These are phyloP conservation scores for Actenoides hombroni DNA, from an alignment of 2,113 vertebrate species.

Conservation along the genomic window DNA sequence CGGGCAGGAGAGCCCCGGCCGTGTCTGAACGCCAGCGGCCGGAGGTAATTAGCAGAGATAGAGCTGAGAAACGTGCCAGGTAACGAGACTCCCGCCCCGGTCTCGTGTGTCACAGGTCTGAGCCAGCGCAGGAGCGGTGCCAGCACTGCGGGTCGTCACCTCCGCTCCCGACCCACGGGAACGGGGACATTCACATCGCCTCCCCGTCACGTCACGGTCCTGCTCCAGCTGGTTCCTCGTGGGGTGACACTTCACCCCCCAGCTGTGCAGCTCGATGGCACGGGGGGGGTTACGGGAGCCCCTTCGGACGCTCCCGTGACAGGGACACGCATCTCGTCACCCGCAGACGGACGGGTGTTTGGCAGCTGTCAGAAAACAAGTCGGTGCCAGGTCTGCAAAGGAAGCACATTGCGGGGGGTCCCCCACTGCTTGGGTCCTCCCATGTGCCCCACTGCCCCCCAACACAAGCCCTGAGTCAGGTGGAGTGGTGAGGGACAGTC, in stretches of 20 bases:
- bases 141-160: not conserved
- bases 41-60: constrained; percentile 23
- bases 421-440: not conserved
- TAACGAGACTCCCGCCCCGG: not conserved
- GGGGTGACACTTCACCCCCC: not conserved
- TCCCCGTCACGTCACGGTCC: not conserved
- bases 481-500: not conserved
- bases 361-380: not conserved
- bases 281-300: not conserved
- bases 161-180: not conserved
- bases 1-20: not conserved
- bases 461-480: fast-evolving
- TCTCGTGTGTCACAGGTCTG: constrained; percentile 22
- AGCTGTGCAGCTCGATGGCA: not conserved
- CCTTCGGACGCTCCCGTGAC: not conserved
- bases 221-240: not conserved
- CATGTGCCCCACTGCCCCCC: not conserved
- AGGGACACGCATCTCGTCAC: fast-evolving
- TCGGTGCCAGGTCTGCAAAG: not conserved
- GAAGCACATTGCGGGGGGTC: not conserved
- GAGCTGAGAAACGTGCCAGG: not conserved
- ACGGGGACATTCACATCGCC: not conserved
- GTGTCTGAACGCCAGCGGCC: not conserved
- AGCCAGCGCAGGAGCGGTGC: constrained; percentile 24
- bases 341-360: not conserved